phyloP scores from a whole-genome alignment of 2,113 vertebrate species.

The Plotosus lineatus region DNA sequence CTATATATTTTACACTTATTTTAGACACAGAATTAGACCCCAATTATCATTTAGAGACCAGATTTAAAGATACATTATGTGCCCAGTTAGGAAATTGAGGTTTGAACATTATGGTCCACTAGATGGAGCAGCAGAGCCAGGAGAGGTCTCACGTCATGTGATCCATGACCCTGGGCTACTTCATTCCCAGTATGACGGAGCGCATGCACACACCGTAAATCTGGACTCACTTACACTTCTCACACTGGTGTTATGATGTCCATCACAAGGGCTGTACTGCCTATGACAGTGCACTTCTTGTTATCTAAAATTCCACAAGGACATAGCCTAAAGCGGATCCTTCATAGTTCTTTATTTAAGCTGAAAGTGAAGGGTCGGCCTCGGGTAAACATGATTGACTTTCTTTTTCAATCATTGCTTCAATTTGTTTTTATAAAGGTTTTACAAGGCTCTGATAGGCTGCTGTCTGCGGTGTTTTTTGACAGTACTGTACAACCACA shows the following conservation, averaged over 20 bases:
- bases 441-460: constrained; percentile 8
- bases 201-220: constrained; percentile 31
- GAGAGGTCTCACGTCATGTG: constrained; percentile 30
- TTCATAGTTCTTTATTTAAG: constrained; percentile 5
- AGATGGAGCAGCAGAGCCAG: constrained; percentile 50
- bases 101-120: constrained; percentile 42
- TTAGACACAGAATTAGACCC: neutral
- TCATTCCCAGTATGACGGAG: constrained; percentile 34
- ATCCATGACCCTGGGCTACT: constrained; percentile 28
- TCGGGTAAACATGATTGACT: constrained; percentile 10
- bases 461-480: neutral
- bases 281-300: constrained; percentile 11
- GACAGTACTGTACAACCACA: constrained; percentile 31
- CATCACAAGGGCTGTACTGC: neutral
- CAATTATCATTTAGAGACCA: neutral
- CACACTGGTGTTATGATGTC: constrained; percentile 17
- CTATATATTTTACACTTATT: neutral
- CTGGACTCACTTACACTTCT: constrained; percentile 31
- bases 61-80: neutral
- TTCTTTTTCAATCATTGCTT: neutral
- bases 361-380: neutral
- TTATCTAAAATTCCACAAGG: constrained; percentile 11
- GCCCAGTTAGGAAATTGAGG: too few relatives aligned
- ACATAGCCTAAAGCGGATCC: neutral
- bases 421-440: neutral